Conservation (phyloP, 2,113 vertebrate species). For the Phocoena sinus region DNA sequence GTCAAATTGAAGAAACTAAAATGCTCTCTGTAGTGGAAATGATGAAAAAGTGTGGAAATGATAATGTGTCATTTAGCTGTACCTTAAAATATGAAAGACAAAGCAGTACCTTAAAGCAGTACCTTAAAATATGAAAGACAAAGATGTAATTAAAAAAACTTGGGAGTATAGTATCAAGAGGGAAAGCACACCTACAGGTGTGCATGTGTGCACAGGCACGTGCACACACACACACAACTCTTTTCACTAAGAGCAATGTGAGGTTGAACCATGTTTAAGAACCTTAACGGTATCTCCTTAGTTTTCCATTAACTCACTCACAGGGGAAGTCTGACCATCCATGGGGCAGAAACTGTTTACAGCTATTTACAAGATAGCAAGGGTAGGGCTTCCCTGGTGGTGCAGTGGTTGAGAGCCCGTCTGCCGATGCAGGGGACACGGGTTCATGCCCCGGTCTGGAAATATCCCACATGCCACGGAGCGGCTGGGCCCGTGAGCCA, state of each 20-base stretch:
- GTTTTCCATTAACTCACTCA: slow-evolving; percentile 46
- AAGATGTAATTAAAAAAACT: not conserved
- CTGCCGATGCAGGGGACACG: too few species aligned
- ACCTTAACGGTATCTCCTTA: not conserved
- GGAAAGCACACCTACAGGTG: not conserved
- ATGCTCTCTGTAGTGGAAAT: not conserved
- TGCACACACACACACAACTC: not conserved
- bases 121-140: slow-evolving; percentile 19
- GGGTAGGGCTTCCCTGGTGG: too few species aligned
- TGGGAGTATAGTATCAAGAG: not conserved
- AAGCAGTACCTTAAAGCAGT: not conserved
- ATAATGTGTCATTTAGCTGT: not conserved
- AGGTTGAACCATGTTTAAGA: slow-evolving; percentile 20
- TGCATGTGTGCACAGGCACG: fast-evolving
- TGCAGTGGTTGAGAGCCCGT: too few species aligned
- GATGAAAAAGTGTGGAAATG: not conserved
- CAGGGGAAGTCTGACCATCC: not conserved
- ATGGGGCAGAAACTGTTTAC: not conserved
- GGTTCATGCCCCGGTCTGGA: too few species aligned
- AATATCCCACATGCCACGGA: too few species aligned
- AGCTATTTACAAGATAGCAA: slow-evolving; percentile 2
- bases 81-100: not conserved
- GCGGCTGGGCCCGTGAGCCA: too few species aligned
- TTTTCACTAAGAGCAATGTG: not conserved
- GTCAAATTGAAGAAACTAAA: not conserved